Evolutionary conservation across 1,140 invertebrate genomes (phyloP).

Genomic region (Aphaenogaster floridana): DNA sequence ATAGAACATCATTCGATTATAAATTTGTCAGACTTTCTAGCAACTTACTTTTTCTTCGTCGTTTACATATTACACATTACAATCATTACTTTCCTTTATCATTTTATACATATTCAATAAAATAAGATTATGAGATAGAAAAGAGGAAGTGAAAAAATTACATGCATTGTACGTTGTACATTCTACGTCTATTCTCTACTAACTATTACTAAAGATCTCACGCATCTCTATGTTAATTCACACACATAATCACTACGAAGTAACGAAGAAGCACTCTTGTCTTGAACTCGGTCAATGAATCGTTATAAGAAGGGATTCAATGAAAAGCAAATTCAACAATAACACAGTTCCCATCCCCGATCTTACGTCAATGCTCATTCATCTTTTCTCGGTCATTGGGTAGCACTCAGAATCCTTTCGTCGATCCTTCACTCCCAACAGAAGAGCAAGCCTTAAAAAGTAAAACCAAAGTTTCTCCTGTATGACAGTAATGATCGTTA

Average conservation of each 20-base stretch:
- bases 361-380: constrained; percentile 75
- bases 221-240: background rate
- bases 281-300: constrained; percentile 13
- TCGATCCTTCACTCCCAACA: constrained; percentile 66
- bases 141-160: constrained; percentile 5
- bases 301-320: constrained; percentile 50
- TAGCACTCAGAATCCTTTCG: constrained; percentile 69
- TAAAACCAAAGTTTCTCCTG: constrained; percentile 78
- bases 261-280: constrained; percentile 35
- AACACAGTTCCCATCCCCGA: constrained; percentile 22
- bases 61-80: constrained; percentile 7
- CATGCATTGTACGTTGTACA: background rate
- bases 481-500: constrained; percentile 47
- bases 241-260: constrained; percentile 14
- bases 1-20: background rate
- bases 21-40: background rate
- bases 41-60: background rate
- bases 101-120: constrained; percentile 6
- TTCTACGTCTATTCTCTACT: background rate
- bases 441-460: constrained; percentile 73
- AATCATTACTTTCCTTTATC: constrained; percentile 14
- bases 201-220: background rate
- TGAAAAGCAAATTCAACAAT: constrained; percentile 60
- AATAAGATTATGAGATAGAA: background rate
- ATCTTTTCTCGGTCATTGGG: constrained; percentile 70